A percentile compares a stretch with the other conserved stretches of the same genome.
Evolutionary conservation across 2,888 invertebrate genomes (phyloP).

Genomic region (Netelia melanura): DNA sequence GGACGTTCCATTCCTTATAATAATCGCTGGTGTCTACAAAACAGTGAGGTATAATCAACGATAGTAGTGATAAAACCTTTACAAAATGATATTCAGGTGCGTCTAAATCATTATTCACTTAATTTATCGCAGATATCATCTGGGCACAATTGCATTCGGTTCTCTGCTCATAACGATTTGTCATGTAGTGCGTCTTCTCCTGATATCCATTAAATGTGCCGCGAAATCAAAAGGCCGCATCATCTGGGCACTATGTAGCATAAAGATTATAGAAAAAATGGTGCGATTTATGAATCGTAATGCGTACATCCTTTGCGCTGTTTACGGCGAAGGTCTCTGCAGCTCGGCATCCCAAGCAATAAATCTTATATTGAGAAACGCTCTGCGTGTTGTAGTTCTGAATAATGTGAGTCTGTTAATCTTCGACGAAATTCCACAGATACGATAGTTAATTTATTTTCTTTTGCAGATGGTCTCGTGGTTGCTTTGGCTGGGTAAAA

Average conservation of each 20-base stretch:
- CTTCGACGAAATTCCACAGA: not conserved
- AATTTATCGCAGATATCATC: slow-evolving; percentile 88
- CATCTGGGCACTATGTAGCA: slow-evolving; percentile 18
- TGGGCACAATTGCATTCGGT: slow-evolving; percentile 93
- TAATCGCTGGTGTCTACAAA: slow-evolving; percentile 89
- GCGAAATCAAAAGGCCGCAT: slow-evolving; percentile 26
- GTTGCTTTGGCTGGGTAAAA: slow-evolving; percentile 95
- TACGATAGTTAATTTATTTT: not conserved
- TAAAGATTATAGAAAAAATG: slow-evolving; percentile 92
- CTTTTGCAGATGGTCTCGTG: slow-evolving; percentile 92
- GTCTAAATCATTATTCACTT: not conserved
- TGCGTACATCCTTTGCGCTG: slow-evolving; percentile 98
- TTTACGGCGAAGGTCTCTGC: slow-evolving; percentile 97
- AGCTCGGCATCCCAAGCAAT: slow-evolving; percentile 96
- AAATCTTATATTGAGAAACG: slow-evolving; percentile 94
- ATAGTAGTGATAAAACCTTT: not conserved
- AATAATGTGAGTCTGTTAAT: slow-evolving; percentile 88
- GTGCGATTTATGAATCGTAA: slow-evolving; percentile 94
- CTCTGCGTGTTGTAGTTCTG: slow-evolving; percentile 91
- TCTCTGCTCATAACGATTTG: slow-evolving; percentile 94
- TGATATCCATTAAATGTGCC: slow-evolving; percentile 88
- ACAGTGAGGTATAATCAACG: slow-evolving; percentile 87
- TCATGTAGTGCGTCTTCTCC: slow-evolving; percentile 92
- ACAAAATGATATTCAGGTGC: not conserved
- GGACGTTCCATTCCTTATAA: slow-evolving; percentile 93